Evolutionary conservation across 2,888 invertebrate genomes (phyloP), one percentile per base, ranked within the genome.

Genomic region (Ormyrus rosae): DNA sequence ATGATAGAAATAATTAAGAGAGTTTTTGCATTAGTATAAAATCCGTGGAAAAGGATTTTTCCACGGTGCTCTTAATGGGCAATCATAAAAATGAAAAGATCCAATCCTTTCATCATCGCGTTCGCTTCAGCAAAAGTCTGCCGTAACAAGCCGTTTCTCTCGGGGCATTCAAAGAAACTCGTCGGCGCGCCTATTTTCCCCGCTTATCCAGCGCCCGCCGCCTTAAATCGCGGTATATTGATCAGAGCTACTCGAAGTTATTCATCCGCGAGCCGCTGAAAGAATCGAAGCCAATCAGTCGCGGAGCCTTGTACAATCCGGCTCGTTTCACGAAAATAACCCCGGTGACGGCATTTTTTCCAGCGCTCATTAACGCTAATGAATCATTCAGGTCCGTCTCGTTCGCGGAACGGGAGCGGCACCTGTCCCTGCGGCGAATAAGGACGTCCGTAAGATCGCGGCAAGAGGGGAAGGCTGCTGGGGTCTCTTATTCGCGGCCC

Each of bases 291-390:
- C 61, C 76, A 61, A 77, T 77, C 63, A 61, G 65, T 34, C 50
- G 11, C 0, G 4, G 19, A 19, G 19, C 13, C 51, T 13, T 6
- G 45, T 19, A 19, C 19, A 19, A 19, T 19, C 19, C 19, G 19
- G 19, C 19, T 19, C 19, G 19, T 19, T 19, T 19, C 19, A 1
- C 1, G 19, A 19, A 19, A 19, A 19, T 19, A 19, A 19, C 19
- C 19, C 19, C 19, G 19, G 1, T 13, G 13, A 2, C 0, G 2
- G 60, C 74, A 78, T 19, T 19, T 19, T 79, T 65, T 78, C 46
- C 73, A 13, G 1, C 51, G 64, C 76, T 73, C 80, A 65, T 80
- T 75, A 19, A 19, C 79, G 81, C 82, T 84, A 81, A 82, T 77
- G 63, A 65, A 77, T 81, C 73, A 77, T 76, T 76, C 71, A 76